Evolutionary conservation across 2,888 invertebrate genomes (phyloP).

Genomic region (Oxyteleia sp.): DNA sequence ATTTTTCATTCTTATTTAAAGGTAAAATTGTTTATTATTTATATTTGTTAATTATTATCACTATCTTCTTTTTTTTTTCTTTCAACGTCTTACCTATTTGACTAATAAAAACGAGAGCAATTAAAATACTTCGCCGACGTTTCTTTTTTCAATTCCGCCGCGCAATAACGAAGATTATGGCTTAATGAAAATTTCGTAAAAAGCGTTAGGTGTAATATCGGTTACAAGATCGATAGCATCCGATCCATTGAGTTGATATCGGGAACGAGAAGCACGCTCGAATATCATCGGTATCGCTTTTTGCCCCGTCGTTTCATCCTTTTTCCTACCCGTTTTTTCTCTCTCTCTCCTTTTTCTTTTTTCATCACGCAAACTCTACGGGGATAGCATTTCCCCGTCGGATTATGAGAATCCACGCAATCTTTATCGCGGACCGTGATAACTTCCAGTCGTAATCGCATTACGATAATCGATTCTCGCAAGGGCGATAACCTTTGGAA

Average conservation of each 20-base stretch:
- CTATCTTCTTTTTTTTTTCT: too few species aligned
- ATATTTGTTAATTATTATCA: too few species aligned
- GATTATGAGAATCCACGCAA: conserved; percentile 67
- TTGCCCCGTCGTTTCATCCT: conserved; percentile 17
- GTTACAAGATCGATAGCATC: conserved; percentile 70
- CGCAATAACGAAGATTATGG: conserved; percentile 54
- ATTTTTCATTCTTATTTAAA: too few species aligned
- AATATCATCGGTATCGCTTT: conserved; percentile 62
- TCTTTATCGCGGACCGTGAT: conserved; percentile 59
- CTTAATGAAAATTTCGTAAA: conserved; percentile 66
- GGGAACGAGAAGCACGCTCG: conserved; percentile 61
- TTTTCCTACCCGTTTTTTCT: too few species aligned
- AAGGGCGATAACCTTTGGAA: conserved; percentile 57
- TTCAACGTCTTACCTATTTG: too few species aligned
- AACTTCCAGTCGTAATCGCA: too few species aligned
- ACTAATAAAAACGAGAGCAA: too few species aligned
- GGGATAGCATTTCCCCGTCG: conserved; percentile 48
- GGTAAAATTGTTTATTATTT: too few species aligned
- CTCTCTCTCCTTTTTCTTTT: too few species aligned
- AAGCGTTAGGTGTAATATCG: conserved; percentile 64
- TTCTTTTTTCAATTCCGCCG: conserved; percentile 19
- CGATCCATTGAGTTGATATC: conserved; percentile 63
- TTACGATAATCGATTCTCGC: conserved; percentile 67
- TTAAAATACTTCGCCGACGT: not conserved
- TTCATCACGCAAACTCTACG: conserved; percentile 12